Evolutionary conservation across 64 coral and sea anemone genomes (phyloP), one percentile per base, ranked within the genome.

Genomic region (Hydrozoanthus tunicans): DNA sequence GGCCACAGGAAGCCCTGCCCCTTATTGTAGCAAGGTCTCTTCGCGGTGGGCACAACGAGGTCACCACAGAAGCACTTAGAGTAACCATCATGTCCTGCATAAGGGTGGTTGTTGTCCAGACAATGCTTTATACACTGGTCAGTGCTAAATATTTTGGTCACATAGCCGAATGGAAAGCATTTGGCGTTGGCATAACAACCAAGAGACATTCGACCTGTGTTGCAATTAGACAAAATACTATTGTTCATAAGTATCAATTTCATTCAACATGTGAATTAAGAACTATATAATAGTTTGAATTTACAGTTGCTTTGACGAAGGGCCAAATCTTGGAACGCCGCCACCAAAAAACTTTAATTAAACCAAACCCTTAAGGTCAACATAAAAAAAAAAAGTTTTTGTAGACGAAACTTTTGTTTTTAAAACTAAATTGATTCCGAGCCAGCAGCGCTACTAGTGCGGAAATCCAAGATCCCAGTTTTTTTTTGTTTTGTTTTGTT

Each of bases 111-210:
- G 24, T 85, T 79, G 56, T 94, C 73, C 24, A 91, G 59, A 56
- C 93, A 94, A 59, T 94, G 73, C 63, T 85, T 53, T 5, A 86
- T 90, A 12, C 93, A 94, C 62, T 79, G 17, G 51, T 86, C 93
- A 14, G 7, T 70, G 2, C 72, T 94, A 12, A 85, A 77, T 7
- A 6, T 13, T 6, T 79, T 7, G 3, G 51, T 70, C 20, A 85
- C 59, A 51, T 91, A 86, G 7, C 81, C 13, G 6, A 91, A 12
- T 5, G 89, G 88, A 24, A 61, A 65, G 25, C 78, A 67, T 23
- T 94, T 91, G 54, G 32, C 26, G 58, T 91, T 94, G 43, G 7
- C 20, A 63, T 77, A 82, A 25, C 89, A 94, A 10, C 93, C 93
- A 73, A 94, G 58, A 11, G 92, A 90, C 24, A 93, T 58, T 56